Conservation (phyloP, 1,140 invertebrate genomes). For the Trichonephila clavipes region DNA sequence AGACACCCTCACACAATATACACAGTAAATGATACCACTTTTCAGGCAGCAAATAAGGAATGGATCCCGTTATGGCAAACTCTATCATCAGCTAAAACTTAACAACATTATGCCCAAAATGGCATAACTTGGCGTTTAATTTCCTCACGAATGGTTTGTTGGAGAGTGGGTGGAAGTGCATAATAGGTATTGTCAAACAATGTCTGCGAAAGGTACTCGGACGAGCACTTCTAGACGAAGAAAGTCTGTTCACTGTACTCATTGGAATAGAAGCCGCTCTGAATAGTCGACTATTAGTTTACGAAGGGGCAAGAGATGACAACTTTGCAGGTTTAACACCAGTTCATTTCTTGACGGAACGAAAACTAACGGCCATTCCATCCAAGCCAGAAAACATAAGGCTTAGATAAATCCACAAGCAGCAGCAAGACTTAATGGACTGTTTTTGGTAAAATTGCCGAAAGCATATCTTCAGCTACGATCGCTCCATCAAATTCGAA, state of each 20-base stretch:
- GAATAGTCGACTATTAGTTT: background rate
- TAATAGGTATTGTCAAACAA: no score
- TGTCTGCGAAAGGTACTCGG: no score
- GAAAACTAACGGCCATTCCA: no score
- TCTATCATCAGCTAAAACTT: background rate
- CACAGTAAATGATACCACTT: no score
- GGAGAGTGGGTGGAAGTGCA: no score
- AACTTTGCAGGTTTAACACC: slow-evolving; percentile 1
- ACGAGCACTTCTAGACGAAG: background rate
- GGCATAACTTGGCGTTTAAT: no score
- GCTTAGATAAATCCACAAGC: background rate
- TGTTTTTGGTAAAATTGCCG: no score
- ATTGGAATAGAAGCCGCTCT: background rate
- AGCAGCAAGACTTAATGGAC: background rate
- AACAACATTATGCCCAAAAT: background rate
- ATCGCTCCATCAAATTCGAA: background rate
- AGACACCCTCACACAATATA: background rate
- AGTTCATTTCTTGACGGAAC: background rate
- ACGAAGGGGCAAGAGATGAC: background rate
- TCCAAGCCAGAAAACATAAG: no score
- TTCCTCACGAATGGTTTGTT: no score
- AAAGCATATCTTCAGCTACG: background rate
- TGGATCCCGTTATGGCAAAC: background rate
- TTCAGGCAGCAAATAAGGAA: background rate
- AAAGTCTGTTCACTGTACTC: background rate